Evolutionary conservation across 2,797 vertebrate species (phyloP), one percentile per base, ranked within the genome.

Genomic region (Tachyglossus aculeatus): DNA sequence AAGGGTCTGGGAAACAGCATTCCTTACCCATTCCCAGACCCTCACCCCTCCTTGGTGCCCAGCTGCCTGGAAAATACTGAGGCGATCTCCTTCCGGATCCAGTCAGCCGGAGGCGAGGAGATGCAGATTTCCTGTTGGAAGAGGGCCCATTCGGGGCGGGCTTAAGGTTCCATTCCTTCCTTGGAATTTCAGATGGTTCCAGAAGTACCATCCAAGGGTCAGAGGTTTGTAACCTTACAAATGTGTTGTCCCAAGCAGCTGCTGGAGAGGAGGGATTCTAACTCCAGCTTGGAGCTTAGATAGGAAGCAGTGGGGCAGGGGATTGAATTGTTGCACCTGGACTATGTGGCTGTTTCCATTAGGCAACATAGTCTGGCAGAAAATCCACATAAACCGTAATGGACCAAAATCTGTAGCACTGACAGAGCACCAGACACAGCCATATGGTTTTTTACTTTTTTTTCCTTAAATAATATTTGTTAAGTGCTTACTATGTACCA

Each of bases 371-470:
- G 27, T 11, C 48, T 31, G 27, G 64, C 38, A 16, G 39, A 34
- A 59, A 38, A 19, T 62, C 56, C 50, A 22, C 33, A 34, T 2
- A 32, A 57, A 67, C n/a, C n/a, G n/a, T n/a, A n/a, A n/a, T n/a
- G n/a, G n/a, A n/a, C n/a, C n/a, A n/a, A n/a, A n/a, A n/a, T n/a
- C n/a, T n/a, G n/a, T n/a, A n/a, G n/a, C n/a, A n/a, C n/a, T n/a
- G n/a, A n/a, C n/a, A n/a, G n/a, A n/a, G n/a, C n/a, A n/a, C n/a
- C n/a, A n/a, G n/a, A n/a, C n/a, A n/a, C n/a, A n/a, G n/a, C n/a
- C n/a, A n/a, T n/a, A n/a, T n/a, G n/a, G n/a, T n/a, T n/a, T n/a
- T n/a, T n/a, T n/a, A n/a, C n/a, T n/a, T n/a, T n/a, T n/a, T n/a
- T n/a, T n/a, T n/a, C n/a, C n/a, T n/a, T n/a, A n/a, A n/a, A n/a